Evolutionary conservation across 64 coral and sea anemone genomes (phyloP).

Genomic region (Montipora efflorescens): DNA sequence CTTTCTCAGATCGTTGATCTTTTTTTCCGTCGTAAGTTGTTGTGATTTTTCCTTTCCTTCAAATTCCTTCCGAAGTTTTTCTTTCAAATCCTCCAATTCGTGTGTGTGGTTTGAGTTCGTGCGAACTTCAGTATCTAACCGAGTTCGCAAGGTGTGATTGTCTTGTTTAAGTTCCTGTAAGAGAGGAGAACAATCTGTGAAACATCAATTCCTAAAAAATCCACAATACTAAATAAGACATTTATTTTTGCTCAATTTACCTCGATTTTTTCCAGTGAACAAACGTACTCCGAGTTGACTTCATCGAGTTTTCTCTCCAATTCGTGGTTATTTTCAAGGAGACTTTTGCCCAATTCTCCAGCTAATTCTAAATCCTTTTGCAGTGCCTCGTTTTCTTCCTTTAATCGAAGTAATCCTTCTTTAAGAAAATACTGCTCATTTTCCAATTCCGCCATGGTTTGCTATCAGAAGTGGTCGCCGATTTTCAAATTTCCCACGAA

Average conservation of each 20-base stretch:
- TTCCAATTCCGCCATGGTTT: not conserved
- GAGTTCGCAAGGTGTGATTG: constrained; percentile 75
- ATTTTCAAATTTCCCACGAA: constrained; percentile 39
- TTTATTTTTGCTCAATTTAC: constrained; percentile 13
- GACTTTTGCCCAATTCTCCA: constrained; percentile 88
- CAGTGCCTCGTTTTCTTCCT: constrained; percentile 64
- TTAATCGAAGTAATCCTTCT: constrained; percentile 46
- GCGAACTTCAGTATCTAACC: constrained; percentile 70
- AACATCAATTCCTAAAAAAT: not conserved
- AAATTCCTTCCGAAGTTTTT: constrained; percentile 82
- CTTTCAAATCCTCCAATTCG: constrained; percentile 91
- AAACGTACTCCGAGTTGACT: constrained; percentile 57
- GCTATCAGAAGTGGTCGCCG: not conserved
- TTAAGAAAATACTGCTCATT: constrained; percentile 39
- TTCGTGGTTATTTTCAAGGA: constrained; percentile 93
- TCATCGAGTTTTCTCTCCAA: constrained; percentile 88
- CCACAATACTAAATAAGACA: not conserved
- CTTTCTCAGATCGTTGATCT: constrained; percentile 84
- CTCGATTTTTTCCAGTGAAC: constrained; percentile 66
- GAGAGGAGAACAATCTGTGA: not conserved
- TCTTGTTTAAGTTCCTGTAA: constrained; percentile 88
- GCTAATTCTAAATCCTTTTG: constrained; percentile 78
- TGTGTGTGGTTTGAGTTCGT: constrained; percentile 59
- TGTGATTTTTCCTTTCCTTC: constrained; percentile 65
- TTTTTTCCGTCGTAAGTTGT: constrained; percentile 72